Evolutionary conservation across 1,140 invertebrate species (phyloP).

Genomic region (Penaeus japonicus): DNA sequence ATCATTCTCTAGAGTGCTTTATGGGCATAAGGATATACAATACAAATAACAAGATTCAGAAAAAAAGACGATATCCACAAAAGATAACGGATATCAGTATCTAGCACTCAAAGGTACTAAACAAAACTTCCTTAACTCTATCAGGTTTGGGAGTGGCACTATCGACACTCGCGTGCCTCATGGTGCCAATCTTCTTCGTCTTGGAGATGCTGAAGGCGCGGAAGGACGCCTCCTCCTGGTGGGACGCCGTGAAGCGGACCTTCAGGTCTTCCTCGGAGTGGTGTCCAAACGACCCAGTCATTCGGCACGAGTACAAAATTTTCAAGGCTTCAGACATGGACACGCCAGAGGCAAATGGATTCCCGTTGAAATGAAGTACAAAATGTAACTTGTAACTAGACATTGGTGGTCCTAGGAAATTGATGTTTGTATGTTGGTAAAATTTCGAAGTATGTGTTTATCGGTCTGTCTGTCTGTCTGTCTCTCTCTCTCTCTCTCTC

Average conservation of each 20-base stretch:
- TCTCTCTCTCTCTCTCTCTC: no score
- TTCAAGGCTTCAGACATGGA: background rate
- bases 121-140: background rate
- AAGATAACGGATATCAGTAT: no score
- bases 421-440: no score
- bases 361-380: background rate
- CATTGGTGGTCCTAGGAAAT: no score
- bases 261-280: slow-evolving; percentile 31
- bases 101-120: no score
- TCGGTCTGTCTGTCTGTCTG: no score
- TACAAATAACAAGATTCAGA: background rate
- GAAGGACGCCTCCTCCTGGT: background rate
- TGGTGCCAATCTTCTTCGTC: slow-evolving; percentile 37
- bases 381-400: no score
- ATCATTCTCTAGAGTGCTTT: background rate
- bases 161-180: background rate
- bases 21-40: background rate
- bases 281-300: slow-evolving; percentile 29
- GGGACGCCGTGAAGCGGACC: background rate
- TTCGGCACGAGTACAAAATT: slow-evolving; percentile 8
- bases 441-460: no score
- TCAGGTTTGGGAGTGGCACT: slow-evolving; percentile 32
- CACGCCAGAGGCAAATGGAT: background rate
- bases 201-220: background rate
- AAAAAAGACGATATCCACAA: no score